These are phyloP conservation scores for Pomacea canaliculata DNA, from an alignment of 2,888 invertebrate species.

Conservation along the genomic window DNA sequence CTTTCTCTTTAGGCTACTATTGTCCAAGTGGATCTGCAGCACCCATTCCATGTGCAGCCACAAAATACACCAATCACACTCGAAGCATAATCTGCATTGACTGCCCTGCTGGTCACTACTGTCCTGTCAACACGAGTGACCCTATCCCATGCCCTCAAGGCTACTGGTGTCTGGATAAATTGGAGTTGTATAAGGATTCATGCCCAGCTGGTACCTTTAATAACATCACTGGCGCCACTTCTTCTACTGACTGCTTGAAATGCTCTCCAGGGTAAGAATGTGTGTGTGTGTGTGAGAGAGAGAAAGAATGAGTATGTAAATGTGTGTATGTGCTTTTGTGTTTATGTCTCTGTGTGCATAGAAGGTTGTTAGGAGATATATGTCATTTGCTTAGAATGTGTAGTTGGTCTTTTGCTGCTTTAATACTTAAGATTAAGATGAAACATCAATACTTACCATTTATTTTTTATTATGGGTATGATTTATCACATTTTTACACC, in stretches of 20 bases:
- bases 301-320: too few species aligned
- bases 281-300: not conserved
- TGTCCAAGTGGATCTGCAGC: slow-evolving; percentile 52
- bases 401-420: too few species aligned
- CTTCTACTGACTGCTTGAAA: slow-evolving; percentile 46
- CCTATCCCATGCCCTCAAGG: slow-evolving; percentile 62
- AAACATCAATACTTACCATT: too few species aligned
- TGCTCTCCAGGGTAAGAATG: slow-evolving; percentile 63
- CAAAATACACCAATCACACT: slow-evolving; percentile 52
- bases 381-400: too few species aligned
- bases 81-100: slow-evolving; percentile 47
- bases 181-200: slow-evolving; percentile 40
- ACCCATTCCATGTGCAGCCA: slow-evolving; percentile 54
- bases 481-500: too few species aligned
- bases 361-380: too few species aligned
- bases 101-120: slow-evolving; percentile 64
- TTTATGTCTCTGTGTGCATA: too few species aligned
- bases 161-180: slow-evolving; percentile 52
- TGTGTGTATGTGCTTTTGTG: too few species aligned
- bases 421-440: too few species aligned
- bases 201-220: slow-evolving; percentile 63
- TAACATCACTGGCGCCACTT: slow-evolving; percentile 57
- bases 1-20: slow-evolving; percentile 50
- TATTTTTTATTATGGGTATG: too few species aligned
- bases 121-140: slow-evolving; percentile 56